Evolutionary conservation across 1,140 invertebrate species (phyloP).

Genomic region (Pectinophora gossypiella): DNA sequence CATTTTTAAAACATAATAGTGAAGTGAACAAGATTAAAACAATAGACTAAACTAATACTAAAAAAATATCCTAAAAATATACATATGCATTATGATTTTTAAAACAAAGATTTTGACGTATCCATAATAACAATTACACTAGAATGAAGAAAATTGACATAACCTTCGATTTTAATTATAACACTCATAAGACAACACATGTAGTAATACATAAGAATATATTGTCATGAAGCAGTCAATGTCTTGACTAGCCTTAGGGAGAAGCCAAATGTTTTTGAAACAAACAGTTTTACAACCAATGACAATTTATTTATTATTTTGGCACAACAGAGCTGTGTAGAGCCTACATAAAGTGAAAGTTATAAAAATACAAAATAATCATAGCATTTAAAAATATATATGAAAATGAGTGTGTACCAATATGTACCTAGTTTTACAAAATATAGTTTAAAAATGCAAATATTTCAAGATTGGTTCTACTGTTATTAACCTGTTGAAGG

Average conservation of each 20-base stretch:
- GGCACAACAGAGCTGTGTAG: background rate
- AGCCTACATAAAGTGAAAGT: too few relatives aligned
- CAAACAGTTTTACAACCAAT: slow-evolving; percentile 9
- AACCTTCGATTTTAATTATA: background rate
- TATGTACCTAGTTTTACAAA: too few relatives aligned
- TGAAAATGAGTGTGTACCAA: too few relatives aligned
- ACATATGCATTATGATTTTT: too few relatives aligned
- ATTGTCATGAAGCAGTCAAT: slow-evolving; percentile 22
- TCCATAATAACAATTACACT: slow-evolving; percentile 13
- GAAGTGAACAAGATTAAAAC: background rate
- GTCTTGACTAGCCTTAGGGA: slow-evolving; percentile 14
- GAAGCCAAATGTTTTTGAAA: slow-evolving; percentile 6
- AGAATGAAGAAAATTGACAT: slow-evolving; percentile 15
- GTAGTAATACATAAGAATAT: background rate
- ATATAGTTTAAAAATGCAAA: too few relatives aligned
- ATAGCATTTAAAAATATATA: too few relatives aligned
- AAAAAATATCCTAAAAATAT: background rate
- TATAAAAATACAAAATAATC: too few relatives aligned
- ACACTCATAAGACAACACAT: slow-evolving; percentile 10
- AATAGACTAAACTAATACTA: background rate
- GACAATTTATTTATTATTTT: background rate
- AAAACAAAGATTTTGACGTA: too few relatives aligned
- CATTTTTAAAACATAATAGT: background rate
- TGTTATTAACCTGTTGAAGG: too few relatives aligned
- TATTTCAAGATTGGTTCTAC: too few relatives aligned